Base-by-base conservation (phyloP, 2,888 invertebrate species). In the Scrobipalpa atriplicella region DNA sequence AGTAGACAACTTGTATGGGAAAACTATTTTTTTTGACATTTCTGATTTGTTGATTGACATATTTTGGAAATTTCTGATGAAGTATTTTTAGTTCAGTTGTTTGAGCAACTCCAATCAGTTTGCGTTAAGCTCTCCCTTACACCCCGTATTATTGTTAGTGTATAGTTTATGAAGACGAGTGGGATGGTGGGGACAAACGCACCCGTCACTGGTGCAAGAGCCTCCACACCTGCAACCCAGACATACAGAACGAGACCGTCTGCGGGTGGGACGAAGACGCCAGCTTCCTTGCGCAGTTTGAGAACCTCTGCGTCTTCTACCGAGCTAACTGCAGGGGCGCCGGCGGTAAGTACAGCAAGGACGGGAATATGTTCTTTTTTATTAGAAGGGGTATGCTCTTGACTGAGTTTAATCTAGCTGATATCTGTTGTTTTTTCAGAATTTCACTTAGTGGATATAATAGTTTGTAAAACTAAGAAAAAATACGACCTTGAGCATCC, bases 251-350 rank as follows among this genome's bases (percentile, higher is more conserved):
- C 0, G 60, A 67, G 0, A 73, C 72, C 65, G 77, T 83, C 0
- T 88, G 87, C 62, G 88, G 81, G 0, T 84, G 66, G 58, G 84
- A 87, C 47, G 70, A 72, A 0, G 10, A 36, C 0, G 60, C 43
- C 0, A 62, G 68, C 0, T 72, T 70, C 29, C 66, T 87, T 2
- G 82, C 80, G 0, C 72, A 75, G 29, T 89, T 89, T 66, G 78
- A 73, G 10, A 80, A 85, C 60, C 13, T 72, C 13, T 89, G 89
- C 65, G 75, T 75, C 0, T 66, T 87, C 47, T 76, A 82, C 62
- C 76, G 73, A 52, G 73, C 73, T 1, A 89, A 87, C 67, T 89
- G 89, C 68, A 7, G 69, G 0, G 67, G 65, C 11, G 68, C 64
- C 7, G 82, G 81, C 67, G 54, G 88, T 87, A 69, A 78, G 86